Base-by-base conservation (phyloP, 2,113 vertebrate species). In the Notarius quadriscutis region DNA sequence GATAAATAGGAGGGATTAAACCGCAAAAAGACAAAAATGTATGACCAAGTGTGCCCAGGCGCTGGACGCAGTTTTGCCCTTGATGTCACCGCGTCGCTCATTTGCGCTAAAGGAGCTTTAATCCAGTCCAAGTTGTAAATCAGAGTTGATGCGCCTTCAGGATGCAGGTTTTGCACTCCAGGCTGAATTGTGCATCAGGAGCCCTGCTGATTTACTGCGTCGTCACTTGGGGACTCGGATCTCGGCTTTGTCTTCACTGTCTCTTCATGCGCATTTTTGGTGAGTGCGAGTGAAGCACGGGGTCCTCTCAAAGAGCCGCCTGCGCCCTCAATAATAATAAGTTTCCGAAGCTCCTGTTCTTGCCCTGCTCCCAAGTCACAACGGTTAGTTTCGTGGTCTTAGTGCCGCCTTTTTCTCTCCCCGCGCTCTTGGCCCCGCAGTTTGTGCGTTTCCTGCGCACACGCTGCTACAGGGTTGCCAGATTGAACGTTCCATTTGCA, bases 341-440 rank as follows among this genome's bases (percentile, higher is more conserved):
- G 87, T 87, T 87, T 87, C 72, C 50, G 27, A n/a, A 48, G 72
- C 87, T 15, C 69, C 74, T n/a, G 20, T 83, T 77, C 41, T 77
- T 69, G 55, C 57, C 41, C 72, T 55, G 77, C 50, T 27, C 41
- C 58, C 51, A 27, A 81, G 51, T 83, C 63, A 48, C 41, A 72
- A 11, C 17, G 86, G 10, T 74, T 60, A 75, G 80, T 83, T 74
- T 87, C 63, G 17, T 27, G 86, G 86, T 87, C 86, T 87, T 87
- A 87, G 87, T 79, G 87, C 87, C 72, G 82, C 58, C 27, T 74
- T 2, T 74, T 79, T 84, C 53, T 1, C 5, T 11, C 9, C 75
- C 48, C 14, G 30, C 60, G 51, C 72, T 1, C 11, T 25, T 48
- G 7, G 22, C 9, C 27, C 41, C 50, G 82, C 65, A 72, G 53